Evolutionary conservation across 2,113 vertebrate species (phyloP).

Genomic region (Chiloscyllium plagiosum): DNA sequence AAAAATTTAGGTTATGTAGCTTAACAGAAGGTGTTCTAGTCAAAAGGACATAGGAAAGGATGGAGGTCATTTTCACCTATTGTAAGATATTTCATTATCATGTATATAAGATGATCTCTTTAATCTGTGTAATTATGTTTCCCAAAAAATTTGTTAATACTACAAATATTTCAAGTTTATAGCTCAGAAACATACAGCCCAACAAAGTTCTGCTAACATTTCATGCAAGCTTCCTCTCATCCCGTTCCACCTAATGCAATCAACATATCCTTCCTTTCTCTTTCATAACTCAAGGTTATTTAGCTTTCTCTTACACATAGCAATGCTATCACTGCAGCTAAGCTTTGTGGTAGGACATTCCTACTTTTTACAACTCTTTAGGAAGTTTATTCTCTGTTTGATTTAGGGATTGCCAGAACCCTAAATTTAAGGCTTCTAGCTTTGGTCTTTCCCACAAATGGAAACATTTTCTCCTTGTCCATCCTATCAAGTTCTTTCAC

Average conservation of each 20-base stretch:
- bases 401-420: not conserved
- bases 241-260: not conserved
- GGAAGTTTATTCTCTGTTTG: not conserved
- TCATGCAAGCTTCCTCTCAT: not conserved
- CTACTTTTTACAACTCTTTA: not conserved
- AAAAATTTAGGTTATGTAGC: too few relatives aligned
- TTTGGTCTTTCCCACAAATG: not conserved
- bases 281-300: not conserved
- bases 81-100: not conserved
- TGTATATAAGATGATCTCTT: not conserved
- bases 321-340: too few relatives aligned
- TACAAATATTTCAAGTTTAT: not conserved
- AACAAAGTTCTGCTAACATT: not conserved
- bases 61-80: not conserved
- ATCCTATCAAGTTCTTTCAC: not conserved
- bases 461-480: not conserved
- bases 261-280: not conserved
- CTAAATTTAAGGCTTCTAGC: not conserved
- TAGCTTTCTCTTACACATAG: not conserved
- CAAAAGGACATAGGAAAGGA: not conserved
- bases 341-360: not conserved
- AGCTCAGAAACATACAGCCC: not conserved
- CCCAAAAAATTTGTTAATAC: not conserved
- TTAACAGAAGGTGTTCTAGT: too few relatives aligned
- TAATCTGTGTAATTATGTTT: not conserved